phyloP scores from a whole-genome alignment of 2,797 vertebrate species.

The Danio kyathit region DNA sequence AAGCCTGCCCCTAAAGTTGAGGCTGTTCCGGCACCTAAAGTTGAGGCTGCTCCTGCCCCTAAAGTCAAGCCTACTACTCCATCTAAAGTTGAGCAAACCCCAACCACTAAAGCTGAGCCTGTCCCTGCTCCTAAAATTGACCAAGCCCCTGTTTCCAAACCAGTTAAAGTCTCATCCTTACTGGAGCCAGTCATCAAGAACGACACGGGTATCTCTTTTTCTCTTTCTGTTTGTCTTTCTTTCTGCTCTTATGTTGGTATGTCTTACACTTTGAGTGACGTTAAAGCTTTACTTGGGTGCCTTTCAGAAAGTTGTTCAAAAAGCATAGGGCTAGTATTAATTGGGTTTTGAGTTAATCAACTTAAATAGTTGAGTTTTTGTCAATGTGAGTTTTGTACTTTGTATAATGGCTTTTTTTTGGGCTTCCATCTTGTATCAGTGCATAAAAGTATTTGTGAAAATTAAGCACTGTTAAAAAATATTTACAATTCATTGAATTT shows the following conservation, averaged over 20 bases:
- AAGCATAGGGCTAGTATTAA: not conserved
- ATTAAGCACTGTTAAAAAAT: not conserved
- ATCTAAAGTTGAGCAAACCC: not conserved
- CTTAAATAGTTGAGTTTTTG: not conserved
- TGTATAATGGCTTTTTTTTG: not conserved
- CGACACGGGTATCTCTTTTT: constrained; percentile 90
- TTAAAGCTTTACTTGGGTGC: not conserved
- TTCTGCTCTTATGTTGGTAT: constrained; percentile 53
- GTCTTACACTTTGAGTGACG: not conserved
- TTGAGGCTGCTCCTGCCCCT: constrained; percentile 41
- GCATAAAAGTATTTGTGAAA: not conserved
- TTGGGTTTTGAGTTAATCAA: not conserved
- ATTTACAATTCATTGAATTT: not conserved
- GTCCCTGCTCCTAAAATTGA: not conserved
- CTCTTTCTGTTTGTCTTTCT: constrained; percentile 46
- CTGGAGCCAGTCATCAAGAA: constrained; percentile 91
- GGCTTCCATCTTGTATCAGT: not conserved
- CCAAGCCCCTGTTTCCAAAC: constrained; percentile 59
- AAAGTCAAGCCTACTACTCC: not conserved
- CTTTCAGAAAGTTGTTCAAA: not conserved
- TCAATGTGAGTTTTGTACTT: no score
- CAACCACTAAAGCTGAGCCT: not conserved
- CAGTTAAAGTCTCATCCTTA: constrained; percentile 76
- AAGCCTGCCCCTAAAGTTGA: constrained; percentile 44
- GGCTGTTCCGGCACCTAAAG: constrained; percentile 32